Percentiles rank a stretch among this genome's conserved stretches.
Conservation (phyloP, 2,888 invertebrate genomes). For the Synergus gifuensis region DNA sequence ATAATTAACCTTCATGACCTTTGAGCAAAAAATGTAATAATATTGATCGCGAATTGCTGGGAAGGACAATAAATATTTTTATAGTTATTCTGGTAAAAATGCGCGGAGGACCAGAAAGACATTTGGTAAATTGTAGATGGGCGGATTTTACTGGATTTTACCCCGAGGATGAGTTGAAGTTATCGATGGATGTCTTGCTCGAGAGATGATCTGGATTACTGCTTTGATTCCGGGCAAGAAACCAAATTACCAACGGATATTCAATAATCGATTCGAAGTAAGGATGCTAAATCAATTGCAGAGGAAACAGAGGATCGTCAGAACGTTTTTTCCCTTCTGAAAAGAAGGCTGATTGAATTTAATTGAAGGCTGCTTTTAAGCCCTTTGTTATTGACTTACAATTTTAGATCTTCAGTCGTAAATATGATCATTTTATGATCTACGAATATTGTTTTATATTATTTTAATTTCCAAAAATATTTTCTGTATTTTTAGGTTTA, state of each 20-base stretch:
- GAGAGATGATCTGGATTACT: slow-evolving; percentile 29
- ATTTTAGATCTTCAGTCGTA: not conserved
- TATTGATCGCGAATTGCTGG: not conserved
- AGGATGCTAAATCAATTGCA: slow-evolving; percentile 27
- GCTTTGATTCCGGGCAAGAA: slow-evolving; percentile 38
- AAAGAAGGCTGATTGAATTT: slow-evolving; percentile 13
- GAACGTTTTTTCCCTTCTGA: slow-evolving; percentile 10
- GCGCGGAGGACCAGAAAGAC: slow-evolving; percentile 5
- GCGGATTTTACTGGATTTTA: slow-evolving; percentile 10
- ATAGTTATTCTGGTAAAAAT: slow-evolving; percentile 16
- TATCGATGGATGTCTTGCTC: slow-evolving; percentile 29
- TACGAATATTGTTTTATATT: not conserved
- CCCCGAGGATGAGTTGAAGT: slow-evolving; percentile 10
- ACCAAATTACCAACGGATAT: slow-evolving; percentile 38
- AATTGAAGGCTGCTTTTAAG: not conserved
- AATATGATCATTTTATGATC: not conserved
- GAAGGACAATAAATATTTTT: slow-evolving; percentile 32
- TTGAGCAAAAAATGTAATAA: not conserved
- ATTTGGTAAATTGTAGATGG: slow-evolving; percentile 26
- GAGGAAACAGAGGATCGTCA: slow-evolving; percentile 12
- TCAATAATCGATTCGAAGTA: slow-evolving; percentile 40
- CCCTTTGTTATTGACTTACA: not conserved
- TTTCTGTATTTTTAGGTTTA: too few relatives aligned
- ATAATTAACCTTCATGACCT: not conserved
- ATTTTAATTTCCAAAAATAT: not conserved